phyloP scores from a whole-genome alignment of 1,140 invertebrate genomes.

The Drosophila aff. region DNA sequence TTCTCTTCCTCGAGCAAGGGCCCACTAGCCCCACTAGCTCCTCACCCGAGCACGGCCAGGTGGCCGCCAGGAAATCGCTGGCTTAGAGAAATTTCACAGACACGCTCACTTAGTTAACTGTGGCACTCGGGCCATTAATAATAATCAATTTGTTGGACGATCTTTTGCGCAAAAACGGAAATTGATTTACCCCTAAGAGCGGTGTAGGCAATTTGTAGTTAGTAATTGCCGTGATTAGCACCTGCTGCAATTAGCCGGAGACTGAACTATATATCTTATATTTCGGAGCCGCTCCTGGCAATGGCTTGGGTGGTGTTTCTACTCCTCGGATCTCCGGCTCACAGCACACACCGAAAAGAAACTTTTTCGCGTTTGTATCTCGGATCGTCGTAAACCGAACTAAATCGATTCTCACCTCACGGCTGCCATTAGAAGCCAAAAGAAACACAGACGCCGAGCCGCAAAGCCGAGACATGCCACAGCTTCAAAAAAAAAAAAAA shows the following conservation, averaged over 20 bases:
- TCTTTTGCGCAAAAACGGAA: constrained; percentile 61
- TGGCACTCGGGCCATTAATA: constrained; percentile 42
- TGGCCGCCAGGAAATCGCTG: constrained; percentile 53
- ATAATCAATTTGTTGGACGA: constrained; percentile 55
- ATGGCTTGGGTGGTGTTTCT: constrained; percentile 8
- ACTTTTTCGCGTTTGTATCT: constrained; percentile 85
- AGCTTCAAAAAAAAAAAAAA: constrained; percentile 53
- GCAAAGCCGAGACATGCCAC: constrained; percentile 65
- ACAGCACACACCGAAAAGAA: constrained; percentile 66
- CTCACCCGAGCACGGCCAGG: neutral
- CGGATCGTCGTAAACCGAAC: constrained; percentile 84
- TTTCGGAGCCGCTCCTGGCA: constrained; percentile 26
- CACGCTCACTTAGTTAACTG: constrained; percentile 68
- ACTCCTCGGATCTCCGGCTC: constrained; percentile 18
- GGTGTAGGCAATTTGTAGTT: constrained; percentile 28
- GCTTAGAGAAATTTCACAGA: constrained; percentile 52
- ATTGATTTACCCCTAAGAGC: constrained; percentile 66
- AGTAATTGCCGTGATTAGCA: constrained; percentile 59
- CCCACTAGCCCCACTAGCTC: neutral
- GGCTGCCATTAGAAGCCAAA: constrained; percentile 84
- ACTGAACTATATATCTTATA: neutral
- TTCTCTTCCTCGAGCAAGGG: constrained; percentile 28
- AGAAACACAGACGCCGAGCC: constrained; percentile 65
- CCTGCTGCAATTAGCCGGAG: constrained; percentile 55
- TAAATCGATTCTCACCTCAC: constrained; percentile 84